Base-by-base conservation (phyloP, 2,888 invertebrate genomes). In the Gastrophysa polygoni region DNA sequence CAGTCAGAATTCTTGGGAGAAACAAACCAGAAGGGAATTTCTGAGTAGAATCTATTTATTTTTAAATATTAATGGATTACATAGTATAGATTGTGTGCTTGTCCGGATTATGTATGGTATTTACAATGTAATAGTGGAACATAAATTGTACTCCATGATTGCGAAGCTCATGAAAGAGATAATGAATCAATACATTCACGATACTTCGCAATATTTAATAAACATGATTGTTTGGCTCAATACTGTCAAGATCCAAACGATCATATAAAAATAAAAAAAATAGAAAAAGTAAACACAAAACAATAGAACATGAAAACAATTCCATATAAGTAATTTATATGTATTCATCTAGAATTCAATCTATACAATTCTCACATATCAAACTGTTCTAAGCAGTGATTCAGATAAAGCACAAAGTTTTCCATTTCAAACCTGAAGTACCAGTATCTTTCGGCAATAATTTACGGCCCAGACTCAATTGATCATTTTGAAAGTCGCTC, bases 51-150 rank as follows among this genome's bases (percentile, higher is more conserved):
- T 82, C 81, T 81, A 81, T 81, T 82, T 81, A 78, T 79, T 75
- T 80, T 81, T 82, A 80, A 80, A 81, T 82, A 82, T 80, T 81
- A 81, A 79, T 81, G 78, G 82, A 81, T 82, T 82, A 82, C 81
- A 82, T 81, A 81, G 81, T 79, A 81, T 81, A 80, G 80, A 78
- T 80, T 79, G 78, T 80, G 81, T 81, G 81, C 81, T 80, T 78
- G 77, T 79, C 78, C 77, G 78, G 80, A 80, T 81, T 81, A 81
- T 81, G 78, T 79, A 81, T 81, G 81, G 75, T 82, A 82, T 82
- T 78, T 82, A 82, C 82, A 82, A 80, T 82, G 81, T 80, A 79
- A 78, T 77, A 79, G 79, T 78, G 78, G 75, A 80, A 77, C 75
- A 76, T 73, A 79, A 80, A 76, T 78, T 80, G 80, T 81, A 81